Conservation (phyloP, 1,140 invertebrate genomes). For the Eciton burchellii region DNA sequence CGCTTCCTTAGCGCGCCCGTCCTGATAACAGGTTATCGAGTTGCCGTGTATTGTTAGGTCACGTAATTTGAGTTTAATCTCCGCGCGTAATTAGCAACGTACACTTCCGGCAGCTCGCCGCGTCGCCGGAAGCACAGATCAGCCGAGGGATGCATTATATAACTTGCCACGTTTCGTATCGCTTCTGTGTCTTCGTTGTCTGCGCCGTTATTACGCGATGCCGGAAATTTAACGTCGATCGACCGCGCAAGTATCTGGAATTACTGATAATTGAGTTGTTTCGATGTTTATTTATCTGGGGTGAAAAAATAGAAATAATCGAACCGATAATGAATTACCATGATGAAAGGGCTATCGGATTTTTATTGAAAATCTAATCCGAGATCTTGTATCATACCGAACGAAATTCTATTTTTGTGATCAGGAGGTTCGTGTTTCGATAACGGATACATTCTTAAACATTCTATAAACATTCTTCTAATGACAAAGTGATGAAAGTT, state of each 20-base stretch:
- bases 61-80: slow-evolving; percentile 59
- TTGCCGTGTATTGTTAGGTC: slow-evolving; percentile 56
- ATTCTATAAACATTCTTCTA: too few relatives aligned
- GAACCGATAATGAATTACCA: too few relatives aligned
- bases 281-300: not conserved
- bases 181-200: not conserved
- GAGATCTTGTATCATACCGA: too few relatives aligned
- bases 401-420: too few relatives aligned
- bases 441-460: too few relatives aligned
- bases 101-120: slow-evolving; percentile 31
- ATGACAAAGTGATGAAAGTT: too few relatives aligned
- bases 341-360: too few relatives aligned
- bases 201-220: not conserved
- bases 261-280: not conserved
- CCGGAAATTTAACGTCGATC: not conserved
- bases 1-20: slow-evolving; percentile 33
- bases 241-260: not conserved
- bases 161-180: not conserved
- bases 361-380: too few relatives aligned
- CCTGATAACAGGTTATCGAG: slow-evolving; percentile 42
- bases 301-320: not conserved
- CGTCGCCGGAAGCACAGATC: not conserved
- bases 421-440: too few relatives aligned
- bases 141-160: not conserved
- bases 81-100: slow-evolving; percentile 46